phyloP scores from a whole-genome alignment of 2,113 vertebrate species.

The Nycticebus coucang region DNA sequence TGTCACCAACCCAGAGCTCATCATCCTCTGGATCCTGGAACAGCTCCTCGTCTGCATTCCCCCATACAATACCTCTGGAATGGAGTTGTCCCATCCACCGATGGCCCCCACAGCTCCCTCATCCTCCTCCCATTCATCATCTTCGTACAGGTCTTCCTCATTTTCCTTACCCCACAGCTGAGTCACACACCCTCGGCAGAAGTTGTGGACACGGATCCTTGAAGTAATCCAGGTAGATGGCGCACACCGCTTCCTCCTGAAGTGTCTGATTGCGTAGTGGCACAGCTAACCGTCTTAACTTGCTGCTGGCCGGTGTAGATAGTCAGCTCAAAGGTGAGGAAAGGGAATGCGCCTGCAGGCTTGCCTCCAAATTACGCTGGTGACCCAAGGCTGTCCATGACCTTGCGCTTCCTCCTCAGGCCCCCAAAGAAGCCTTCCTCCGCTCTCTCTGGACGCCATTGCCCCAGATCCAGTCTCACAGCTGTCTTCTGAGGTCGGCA shows the following conservation, averaged over 20 bases:
- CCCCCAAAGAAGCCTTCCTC: background rate
- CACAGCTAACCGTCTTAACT: background rate
- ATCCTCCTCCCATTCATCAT: background rate
- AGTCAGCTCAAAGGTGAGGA: background rate
- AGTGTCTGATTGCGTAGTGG: conserved; percentile 77
- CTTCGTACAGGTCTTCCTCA: background rate
- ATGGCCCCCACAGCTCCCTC: no score
- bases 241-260: conserved; percentile 82
- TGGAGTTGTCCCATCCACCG: background rate
- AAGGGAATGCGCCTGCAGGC: fast-evolving
- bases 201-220: conserved; percentile 82
- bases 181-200: conserved; percentile 81
- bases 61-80: conserved; percentile 8
- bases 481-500: background rate
- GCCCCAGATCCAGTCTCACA: background rate
- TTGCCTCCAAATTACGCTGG: no score
- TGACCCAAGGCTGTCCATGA: no score
- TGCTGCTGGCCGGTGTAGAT: fast-evolving
- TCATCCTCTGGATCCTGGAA: background rate
- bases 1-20: background rate
- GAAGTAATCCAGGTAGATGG: conserved; percentile 83
- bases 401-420: background rate
- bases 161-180: conserved; percentile 75
- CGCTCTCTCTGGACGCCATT: background rate
- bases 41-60: background rate